Conservation (phyloP, 2,888 invertebrate genomes). For the Idaea straminata region DNA sequence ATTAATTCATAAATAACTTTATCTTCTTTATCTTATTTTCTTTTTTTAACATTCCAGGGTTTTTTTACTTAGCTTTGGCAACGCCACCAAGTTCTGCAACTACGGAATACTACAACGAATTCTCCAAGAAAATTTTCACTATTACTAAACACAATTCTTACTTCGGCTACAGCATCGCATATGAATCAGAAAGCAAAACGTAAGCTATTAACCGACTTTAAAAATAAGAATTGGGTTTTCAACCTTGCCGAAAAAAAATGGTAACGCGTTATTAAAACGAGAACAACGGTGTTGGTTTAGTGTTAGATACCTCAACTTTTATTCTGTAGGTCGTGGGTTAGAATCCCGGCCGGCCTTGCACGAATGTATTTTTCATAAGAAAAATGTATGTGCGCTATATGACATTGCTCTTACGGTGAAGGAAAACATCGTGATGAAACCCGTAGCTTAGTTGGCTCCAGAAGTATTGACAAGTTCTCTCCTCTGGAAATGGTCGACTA, state of each 20-base stretch:
- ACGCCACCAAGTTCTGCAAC: neutral
- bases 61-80: neutral
- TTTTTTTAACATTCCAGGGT: conserved; percentile 4
- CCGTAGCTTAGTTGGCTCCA: no score
- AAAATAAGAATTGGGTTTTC: neutral
- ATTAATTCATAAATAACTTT: neutral
- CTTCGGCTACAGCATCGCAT: conserved; percentile 55
- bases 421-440: no score
- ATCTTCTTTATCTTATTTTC: neutral
- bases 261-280: neutral
- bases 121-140: conserved; percentile 5
- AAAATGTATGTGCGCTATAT: no score
- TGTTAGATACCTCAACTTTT: no score
- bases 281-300: no score
- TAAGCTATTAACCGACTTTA: conserved; percentile 16
- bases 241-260: neutral
- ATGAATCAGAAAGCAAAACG: conserved; percentile 28
- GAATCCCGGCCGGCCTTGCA: no score
- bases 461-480: no score
- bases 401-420: no score
- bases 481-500: no score
- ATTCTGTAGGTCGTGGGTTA: no score
- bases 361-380: no score
- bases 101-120: conserved; percentile 7
- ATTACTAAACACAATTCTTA: conserved; percentile 13